Conservation (phyloP, 53 echinoderm and acorn worm species). For the Crossaster papposus region DNA sequence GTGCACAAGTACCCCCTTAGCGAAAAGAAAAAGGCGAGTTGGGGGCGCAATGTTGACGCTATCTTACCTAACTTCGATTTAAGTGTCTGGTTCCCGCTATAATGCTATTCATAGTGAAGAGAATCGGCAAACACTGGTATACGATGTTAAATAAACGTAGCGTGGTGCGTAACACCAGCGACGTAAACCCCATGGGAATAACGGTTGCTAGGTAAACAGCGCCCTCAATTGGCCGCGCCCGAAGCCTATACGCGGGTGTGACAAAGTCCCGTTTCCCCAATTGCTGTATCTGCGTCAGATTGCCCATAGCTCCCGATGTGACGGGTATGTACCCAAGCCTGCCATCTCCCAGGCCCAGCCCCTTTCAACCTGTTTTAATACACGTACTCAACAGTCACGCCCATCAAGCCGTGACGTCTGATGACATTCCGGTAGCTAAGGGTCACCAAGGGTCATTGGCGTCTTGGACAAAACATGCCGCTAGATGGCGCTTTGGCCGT, state of each 20-base stretch:
- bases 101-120: too few species aligned
- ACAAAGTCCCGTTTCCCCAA: too few species aligned
- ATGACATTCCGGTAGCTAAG: constrained; percentile 22
- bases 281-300: background rate
- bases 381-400: background rate
- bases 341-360: background rate
- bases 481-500: constrained; percentile 48
- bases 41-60: too few species aligned
- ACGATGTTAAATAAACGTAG: too few species aligned
- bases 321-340: background rate
- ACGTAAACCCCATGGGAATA: too few species aligned
- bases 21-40: background rate
- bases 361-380: background rate
- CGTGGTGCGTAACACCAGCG: too few species aligned
- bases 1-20: background rate
- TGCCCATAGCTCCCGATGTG: background rate
- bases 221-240: too few species aligned
- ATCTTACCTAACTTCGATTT: too few species aligned
- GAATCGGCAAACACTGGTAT: too few species aligned
- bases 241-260: too few species aligned
- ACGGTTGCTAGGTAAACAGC: too few species aligned
- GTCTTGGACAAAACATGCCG: constrained; percentile 20
- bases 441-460: constrained; percentile 5
- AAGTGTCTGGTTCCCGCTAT: too few species aligned
- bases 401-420: constrained; percentile 1